phyloP scores from a whole-genome alignment of 2,113 vertebrate genomes.

The Macquaria australasica region DNA sequence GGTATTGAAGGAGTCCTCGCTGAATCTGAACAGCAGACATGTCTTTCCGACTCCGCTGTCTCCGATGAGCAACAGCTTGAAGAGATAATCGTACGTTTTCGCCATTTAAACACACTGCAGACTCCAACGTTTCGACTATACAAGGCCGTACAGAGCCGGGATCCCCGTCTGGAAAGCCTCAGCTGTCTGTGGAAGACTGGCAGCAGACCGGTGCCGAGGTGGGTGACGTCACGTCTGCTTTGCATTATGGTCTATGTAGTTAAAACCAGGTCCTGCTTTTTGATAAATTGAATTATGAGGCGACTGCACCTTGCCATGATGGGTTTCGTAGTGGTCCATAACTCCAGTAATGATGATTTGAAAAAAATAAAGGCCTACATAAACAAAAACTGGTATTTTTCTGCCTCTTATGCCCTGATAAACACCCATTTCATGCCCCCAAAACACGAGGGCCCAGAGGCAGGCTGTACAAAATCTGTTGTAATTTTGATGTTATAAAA shows the following conservation, averaged over 20 bases:
- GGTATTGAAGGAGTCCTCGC: slow-evolving; percentile 89
- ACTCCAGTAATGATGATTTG: not conserved
- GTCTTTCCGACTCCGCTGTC: slow-evolving; percentile 90
- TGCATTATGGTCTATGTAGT: slow-evolving; percentile 72
- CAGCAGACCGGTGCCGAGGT: slow-evolving; percentile 51
- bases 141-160: slow-evolving; percentile 38
- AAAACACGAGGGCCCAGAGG: not conserved
- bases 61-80: slow-evolving; percentile 87
- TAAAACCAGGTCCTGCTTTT: not conserved
- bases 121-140: slow-evolving; percentile 12
- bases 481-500: not conserved
- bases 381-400: not conserved
- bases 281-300: not conserved
- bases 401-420: not conserved
- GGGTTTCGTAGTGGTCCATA: not conserved
- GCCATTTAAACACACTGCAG: slow-evolving; percentile 78
- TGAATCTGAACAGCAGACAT: slow-evolving; percentile 90
- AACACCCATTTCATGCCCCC: too few species aligned
- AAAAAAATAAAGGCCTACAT: not conserved
- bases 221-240: slow-evolving; percentile 45
- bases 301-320: not conserved
- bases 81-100: slow-evolving; percentile 88
- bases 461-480: not conserved
- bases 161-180: slow-evolving; percentile 58
- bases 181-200: slow-evolving; percentile 63